Conservation (phyloP, 2,797 vertebrate genomes). For the Fratercula arctica region DNA sequence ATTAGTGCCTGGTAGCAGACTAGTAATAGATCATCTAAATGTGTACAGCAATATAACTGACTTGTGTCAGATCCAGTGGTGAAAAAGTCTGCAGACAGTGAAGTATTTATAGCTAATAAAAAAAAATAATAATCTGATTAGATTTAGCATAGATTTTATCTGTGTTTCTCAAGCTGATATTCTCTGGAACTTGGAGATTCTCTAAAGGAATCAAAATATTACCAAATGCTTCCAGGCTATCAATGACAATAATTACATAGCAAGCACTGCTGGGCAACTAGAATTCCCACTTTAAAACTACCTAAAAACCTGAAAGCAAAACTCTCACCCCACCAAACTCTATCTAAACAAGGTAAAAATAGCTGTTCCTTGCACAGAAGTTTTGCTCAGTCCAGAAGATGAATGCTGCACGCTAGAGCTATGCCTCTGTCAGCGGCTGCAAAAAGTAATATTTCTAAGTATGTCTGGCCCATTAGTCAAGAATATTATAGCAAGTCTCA, state of each 20-base stretch:
- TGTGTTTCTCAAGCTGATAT: not conserved
- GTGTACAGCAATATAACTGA: slow-evolving; percentile 9
- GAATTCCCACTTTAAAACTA: not conserved
- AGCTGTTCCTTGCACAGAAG: not conserved
- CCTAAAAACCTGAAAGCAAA: not conserved
- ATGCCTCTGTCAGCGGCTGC: not conserved
- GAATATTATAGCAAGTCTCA: not conserved
- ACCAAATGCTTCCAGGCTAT: not conserved
- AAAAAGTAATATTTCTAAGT: not conserved
- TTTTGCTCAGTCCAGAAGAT: not conserved
- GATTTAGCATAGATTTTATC: not conserved
- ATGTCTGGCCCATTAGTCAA: not conserved
- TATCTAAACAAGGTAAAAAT: not conserved
- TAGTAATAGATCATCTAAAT: slow-evolving; percentile 47
- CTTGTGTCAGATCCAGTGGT: not conserved
- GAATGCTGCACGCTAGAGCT: not conserved
- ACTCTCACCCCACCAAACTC: not conserved
- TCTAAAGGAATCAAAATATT: not conserved
- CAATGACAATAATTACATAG: not conserved
- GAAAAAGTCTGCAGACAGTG: not conserved
- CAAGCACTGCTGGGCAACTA: not conserved
- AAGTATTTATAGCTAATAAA: slow-evolving; percentile 18
- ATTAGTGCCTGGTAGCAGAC: slow-evolving; percentile 55
- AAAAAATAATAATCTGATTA: not conserved
- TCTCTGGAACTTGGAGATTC: not conserved